Evolutionary conservation across 2,113 vertebrate species (phyloP), one percentile per base, ranked within the genome.

Genomic region (Ameiurus melas): DNA sequence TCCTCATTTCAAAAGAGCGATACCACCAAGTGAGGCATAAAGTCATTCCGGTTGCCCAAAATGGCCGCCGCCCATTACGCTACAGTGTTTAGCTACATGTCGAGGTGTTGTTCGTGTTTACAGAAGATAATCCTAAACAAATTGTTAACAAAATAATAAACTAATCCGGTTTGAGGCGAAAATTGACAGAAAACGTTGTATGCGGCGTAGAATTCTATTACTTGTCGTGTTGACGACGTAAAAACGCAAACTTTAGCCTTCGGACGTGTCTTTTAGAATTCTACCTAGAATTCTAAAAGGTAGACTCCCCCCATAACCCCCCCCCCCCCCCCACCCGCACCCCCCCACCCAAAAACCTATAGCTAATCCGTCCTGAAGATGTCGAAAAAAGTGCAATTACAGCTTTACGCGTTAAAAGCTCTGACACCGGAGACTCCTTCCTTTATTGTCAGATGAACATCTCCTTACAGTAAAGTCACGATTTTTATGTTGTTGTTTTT

Each of bases 401-500:
- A 22, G 36, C 6, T 43, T 22, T 20, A 19, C 3, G 8, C 22
- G 36, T 47, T 12, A 12, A 8, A 47, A 47, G 73, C 22, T 25
- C 75, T 53, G 47, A 78, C 39, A 78, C 43, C 5, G 43, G 75
- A 78, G 75, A 75, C 71, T 75, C 71, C 71, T 75, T 75, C 39
- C 39, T 10, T 73, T 39, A 73, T 22, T 7, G 66, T 68, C 4
- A 68, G 27, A n/a, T 68, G 30, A 68, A 68, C 27, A 68, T 16
- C 64, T 66, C n/a, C 14, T 1, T 19, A 19, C 30, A 8, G 68
- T 39, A 39, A 73, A 39, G 33, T 73, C 33, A 7, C 22, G 17
- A 64, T 53, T 53, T 53, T 53, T 51, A 10, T 51, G 6, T 0
- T n/a, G n/a, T 51, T 51, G 1, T 8, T 51, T 51, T 51, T 5